Evolutionary conservation across 2,797 vertebrate species (phyloP), one percentile per base, ranked within the genome.

Genomic region (Sus cebifrons): DNA sequence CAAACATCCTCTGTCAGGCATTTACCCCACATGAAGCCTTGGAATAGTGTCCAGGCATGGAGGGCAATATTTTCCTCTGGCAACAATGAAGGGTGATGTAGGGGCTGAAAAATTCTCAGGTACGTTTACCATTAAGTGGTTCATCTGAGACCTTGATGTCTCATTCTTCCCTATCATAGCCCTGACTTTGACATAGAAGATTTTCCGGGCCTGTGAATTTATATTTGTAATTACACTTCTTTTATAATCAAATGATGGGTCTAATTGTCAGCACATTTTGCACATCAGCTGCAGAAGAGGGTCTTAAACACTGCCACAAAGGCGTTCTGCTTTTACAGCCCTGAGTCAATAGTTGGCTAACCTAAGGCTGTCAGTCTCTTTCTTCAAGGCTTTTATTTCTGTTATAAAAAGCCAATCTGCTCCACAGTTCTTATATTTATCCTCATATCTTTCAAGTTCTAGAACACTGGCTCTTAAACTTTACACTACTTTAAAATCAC

Each of bases 381-480:
- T 89, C 74, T 68, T 90, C 27, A 79, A 81, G 49, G 8, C 21
- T 94, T 96, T 91, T 85, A 88, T 84, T 58, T 91, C 52, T 54
- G n/a, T 91, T 88, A 74, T 87, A 93, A 88, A 91, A 79, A 60
- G 60, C 36, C 71, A 62, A 12, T 78, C 58, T 74, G 71, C 21
- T 85, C 23, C 49, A 91, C 17, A 89, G 29, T 93, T 86, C 36
- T 83, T 90, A 49, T 44, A 40, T 86, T 75, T 90, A 86, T 83
- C 13, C 17, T 65, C 25, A 44, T 68, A 73, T 77, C 23, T 93
- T 95, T 90, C 44, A 96, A 32, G 65, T 54, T 94, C 56, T 88
- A 82, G n/a, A 96, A 5, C 15, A 54, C 18, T 84, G 54, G 60
- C 86, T 90, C 44, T 86, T 90, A 86, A 95, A 93, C 32, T 67